These are phyloP conservation scores for Tipula vernalis DNA, from an alignment of 2,888 invertebrate species.

Conservation along the genomic window DNA sequence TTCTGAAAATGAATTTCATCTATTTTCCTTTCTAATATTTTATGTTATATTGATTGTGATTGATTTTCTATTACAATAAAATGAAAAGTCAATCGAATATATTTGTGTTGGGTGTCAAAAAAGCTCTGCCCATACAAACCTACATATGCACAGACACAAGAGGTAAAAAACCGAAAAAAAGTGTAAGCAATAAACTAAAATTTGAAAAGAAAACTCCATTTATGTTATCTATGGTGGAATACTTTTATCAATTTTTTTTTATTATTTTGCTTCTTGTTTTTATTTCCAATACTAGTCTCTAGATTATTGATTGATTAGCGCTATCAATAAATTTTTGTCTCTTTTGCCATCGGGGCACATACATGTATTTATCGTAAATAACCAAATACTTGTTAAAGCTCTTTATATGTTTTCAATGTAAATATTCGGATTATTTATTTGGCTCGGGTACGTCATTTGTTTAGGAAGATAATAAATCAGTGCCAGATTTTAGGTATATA, in stretches of 20 bases:
- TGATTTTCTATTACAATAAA: slow-evolving; percentile 4
- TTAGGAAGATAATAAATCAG: neutral
- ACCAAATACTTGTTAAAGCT: neutral
- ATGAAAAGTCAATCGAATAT: neutral
- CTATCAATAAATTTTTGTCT: neutral
- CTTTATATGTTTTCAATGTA: neutral
- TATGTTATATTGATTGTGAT: neutral
- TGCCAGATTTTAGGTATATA: neutral
- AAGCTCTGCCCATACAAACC: neutral
- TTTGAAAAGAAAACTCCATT: neutral
- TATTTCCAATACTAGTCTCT: neutral
- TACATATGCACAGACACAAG: neutral
- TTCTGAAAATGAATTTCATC: neutral
- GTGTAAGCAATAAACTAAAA: neutral
- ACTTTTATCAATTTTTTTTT: neutral
- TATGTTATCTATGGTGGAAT: neutral
- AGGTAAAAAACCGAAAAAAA: neutral
- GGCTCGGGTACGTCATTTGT: neutral
- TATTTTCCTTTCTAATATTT: neutral
- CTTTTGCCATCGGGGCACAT: neutral
- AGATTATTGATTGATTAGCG: neutral
- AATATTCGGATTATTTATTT: neutral
- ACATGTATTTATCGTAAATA: neutral
- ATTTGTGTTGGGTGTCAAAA: neutral
- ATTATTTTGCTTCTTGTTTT: neutral